Evolutionary conservation across 2,888 invertebrate genomes (phyloP).

Genomic region (Pemphredon lugubris): DNA sequence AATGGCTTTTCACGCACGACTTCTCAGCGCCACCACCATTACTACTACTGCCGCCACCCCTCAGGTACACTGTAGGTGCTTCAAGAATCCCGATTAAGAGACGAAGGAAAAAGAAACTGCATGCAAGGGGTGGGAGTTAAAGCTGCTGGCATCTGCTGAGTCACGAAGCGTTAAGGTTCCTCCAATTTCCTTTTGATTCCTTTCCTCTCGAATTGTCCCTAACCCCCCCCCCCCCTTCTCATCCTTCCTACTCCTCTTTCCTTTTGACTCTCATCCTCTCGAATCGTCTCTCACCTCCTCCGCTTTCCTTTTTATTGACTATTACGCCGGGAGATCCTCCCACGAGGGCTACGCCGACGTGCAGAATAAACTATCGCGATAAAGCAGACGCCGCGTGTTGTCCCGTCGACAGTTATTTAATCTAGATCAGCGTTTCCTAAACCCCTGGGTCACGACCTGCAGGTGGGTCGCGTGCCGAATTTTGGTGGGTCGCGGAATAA

Average conservation of each 20-base stretch:
- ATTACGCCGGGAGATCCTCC: slow-evolving; percentile 5
- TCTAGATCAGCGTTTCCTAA: slow-evolving; percentile 1
- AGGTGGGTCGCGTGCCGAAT: no score
- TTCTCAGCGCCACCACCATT: no score
- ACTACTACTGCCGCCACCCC: neutral
- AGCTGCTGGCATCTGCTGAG: neutral
- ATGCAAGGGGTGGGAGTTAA: neutral
- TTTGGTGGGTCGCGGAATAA: no score
- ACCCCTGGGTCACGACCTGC: no score
- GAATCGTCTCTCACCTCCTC: neutral
- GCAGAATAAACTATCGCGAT: slow-evolving; percentile 13
- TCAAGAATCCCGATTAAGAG: slow-evolving; percentile 10
- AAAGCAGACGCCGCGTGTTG: slow-evolving; percentile 4
- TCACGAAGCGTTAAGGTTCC: slow-evolving; percentile 3
- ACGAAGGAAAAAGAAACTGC: slow-evolving; percentile 1
- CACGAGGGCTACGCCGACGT: neutral
- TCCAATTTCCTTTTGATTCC: slow-evolving; percentile 6
- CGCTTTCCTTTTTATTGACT: slow-evolving; percentile 10
- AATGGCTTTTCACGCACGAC: slow-evolving; percentile 9
- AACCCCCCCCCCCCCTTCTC: neutral
- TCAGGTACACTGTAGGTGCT: slow-evolving; percentile 2
- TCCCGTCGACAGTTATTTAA: slow-evolving; percentile 1
- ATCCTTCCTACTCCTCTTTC: slow-evolving; percentile 10
- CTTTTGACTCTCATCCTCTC: neutral
- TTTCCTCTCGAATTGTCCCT: neutral